These are phyloP conservation scores for Glossophaga mutica DNA, from an alignment of 2,797 vertebrate genomes.

Conservation along the genomic window DNA sequence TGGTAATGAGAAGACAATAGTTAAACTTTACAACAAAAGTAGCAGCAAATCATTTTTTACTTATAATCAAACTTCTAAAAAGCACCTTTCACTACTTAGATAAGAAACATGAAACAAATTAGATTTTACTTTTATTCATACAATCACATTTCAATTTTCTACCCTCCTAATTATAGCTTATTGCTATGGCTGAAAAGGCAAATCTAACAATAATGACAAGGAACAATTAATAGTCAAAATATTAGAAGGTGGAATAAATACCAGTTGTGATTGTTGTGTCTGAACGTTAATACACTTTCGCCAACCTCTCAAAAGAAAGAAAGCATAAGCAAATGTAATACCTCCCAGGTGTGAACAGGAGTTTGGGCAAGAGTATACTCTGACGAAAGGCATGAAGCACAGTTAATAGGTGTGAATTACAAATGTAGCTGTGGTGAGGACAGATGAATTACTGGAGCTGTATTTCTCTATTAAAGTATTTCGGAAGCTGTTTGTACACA, in stretches of 20 bases:
- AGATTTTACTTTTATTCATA: constrained; percentile 37
- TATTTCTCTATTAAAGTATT: neutral
- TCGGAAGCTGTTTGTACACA: neutral
- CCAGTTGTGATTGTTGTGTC: neutral
- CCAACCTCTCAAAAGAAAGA: neutral
- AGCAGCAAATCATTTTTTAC: neutral
- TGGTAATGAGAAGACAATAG: neutral
- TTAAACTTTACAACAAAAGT: neutral
- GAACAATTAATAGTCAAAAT: neutral
- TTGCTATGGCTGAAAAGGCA: neutral
- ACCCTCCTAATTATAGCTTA: neutral
- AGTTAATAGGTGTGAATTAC: neutral
- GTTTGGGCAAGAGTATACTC: neutral
- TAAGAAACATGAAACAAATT: neutral
- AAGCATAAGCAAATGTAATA: neutral
- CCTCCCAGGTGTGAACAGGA: neutral
- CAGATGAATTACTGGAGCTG: neutral
- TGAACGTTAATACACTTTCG: neutral
- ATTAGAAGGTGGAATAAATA: neutral
- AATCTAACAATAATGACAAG: neutral
- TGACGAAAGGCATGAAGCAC: neutral
- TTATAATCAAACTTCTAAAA: neutral
- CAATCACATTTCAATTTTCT: constrained; percentile 39
- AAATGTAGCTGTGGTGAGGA: neutral
- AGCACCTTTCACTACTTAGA: neutral